Base-by-base conservation (phyloP, 2,888 invertebrate genomes). In the Ditylenchus weischeri region DNA sequence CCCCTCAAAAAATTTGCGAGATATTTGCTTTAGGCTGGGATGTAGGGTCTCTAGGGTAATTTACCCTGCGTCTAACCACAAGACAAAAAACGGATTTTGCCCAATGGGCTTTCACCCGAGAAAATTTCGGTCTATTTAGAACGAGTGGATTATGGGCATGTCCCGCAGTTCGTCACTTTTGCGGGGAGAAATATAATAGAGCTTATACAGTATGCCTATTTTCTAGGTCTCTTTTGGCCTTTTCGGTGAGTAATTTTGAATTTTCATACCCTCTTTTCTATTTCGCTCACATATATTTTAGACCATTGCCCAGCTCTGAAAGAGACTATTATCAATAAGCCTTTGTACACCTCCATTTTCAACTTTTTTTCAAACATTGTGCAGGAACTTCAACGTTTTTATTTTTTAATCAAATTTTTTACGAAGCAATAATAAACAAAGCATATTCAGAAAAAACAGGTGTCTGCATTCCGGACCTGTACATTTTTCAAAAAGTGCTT, bases 141-240 rank as follows among this genome's bases (percentile, higher is more conserved):
- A 29, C 2, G 29, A 29, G 29, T 2, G 29, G 29, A 2, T 29
- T n/a, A n/a, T n/a, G n/a, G n/a, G n/a, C n/a, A n/a, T n/a, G n/a
- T 29, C 29, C 29, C 3, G 5, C 29, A 2, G 5, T 29, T 29
- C 5, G 29, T 29, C 29, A 29, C 29, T 29, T 29, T 29, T 29
- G n/a, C 29, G 29, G 29, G 29, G 5, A 5, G 29, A 5, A 5
- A 29, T 29, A 29, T 29, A 29, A 29, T 54, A 15, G 57, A 49
- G 50, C 29, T 49, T 59, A 13, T 38, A 11, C 38, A n/a, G n/a
- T n/a, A n/a, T 29, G 29, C 43, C 8, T 2, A 43, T 13, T 15
- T 60, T 68, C 35, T 36, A 74, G 75, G 75, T 78, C 21, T 76
- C 76, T 13, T 71, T 75, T 6, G 78, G 71, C 21, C 10, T 62